Evolutionary conservation across 1,140 invertebrate genomes (phyloP), one percentile per base, ranked within the genome.

Genomic region (Brachionus sp.): DNA sequence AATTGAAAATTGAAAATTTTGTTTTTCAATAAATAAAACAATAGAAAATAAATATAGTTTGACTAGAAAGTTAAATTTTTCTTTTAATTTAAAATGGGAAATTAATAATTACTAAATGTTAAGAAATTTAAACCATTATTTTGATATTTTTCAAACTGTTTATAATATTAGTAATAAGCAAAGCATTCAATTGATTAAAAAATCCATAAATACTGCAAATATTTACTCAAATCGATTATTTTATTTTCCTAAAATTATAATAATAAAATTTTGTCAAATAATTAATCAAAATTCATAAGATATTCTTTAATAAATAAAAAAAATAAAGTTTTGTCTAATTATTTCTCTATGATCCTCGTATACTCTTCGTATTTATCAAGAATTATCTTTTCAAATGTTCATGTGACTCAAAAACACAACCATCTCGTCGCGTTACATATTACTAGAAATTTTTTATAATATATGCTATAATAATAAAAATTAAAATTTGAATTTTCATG

Each of bases 351-450:
- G 64, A 33, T 66, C 13, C 25, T 33, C 29, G 64, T 66, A 37
- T 33, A 9, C 64, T 66, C 3, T 66, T 66, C n/a, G n/a, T 66
- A 29, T 29, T 66, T 66, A 66, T 37, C 64, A 66, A 16, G 25
- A 13, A 33, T 66, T 29, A 66, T 33, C 33, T 13, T 66, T 16
- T 37, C 29, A 66, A 37, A 66, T 66, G 25, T 66, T 66, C 64
- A 66, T 66, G 64, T 66, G 64, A 66, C 64, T 66, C 33, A 66
- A 66, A 66, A 12, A 33, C 64, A 66, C n/a, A 66, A 66, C 16
- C 50, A 57, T 57, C 50, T 57, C 19, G 50, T 57, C 50, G 50
- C 50, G 50, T 57, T 57, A 57, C 7, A 66, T 66, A 33, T 66
- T 16, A 33, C 25, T 29, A 66, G 13, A 66, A 66, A 35, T 57